Percentiles rank a stretch among this genome's conserved stretches.
These are phyloP conservation scores for Cheilosia soror DNA, from an alignment of 2,888 invertebrate genomes.

Conservation along the genomic window DNA sequence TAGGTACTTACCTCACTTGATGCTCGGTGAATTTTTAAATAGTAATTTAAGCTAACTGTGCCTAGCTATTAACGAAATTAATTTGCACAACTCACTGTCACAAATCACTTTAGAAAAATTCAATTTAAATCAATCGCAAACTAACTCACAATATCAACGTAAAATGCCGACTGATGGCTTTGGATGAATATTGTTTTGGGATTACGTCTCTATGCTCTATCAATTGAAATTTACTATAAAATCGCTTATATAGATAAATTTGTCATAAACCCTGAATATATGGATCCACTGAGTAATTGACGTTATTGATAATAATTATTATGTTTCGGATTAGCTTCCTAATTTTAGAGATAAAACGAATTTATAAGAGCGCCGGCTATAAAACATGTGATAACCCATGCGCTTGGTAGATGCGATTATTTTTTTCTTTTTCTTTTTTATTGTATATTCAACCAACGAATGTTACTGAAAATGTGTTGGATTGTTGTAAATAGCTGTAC, in stretches of 20 bases:
- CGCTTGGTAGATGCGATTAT: no score
- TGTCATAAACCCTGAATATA: conserved; percentile 42
- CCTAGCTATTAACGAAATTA: no score
- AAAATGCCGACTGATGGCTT: conserved; percentile 6
- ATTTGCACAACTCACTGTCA: neutral
- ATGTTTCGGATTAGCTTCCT: conserved; percentile 16
- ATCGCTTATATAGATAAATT: conserved; percentile 31
- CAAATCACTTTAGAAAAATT: conserved; percentile 2
- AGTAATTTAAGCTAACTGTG: no score
- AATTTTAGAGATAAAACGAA: no score
- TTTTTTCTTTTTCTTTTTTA: neutral
- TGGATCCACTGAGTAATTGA: neutral
- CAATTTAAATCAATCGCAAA: neutral
- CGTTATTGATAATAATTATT: conserved; percentile 24
- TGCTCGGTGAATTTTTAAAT: no score
- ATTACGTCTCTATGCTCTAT: neutral
- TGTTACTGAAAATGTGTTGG: no score
- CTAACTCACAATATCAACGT: conserved; percentile 2
- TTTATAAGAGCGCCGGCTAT: no score
- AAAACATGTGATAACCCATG: no score
- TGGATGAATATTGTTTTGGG: neutral
- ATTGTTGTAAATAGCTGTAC: no score
- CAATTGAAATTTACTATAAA: conserved; percentile 9
- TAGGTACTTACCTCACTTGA: no score
- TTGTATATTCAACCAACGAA: neutral